Evolutionary conservation across 2,113 vertebrate genomes (phyloP).

Genomic region (Dicentrarchus labrax): DNA sequence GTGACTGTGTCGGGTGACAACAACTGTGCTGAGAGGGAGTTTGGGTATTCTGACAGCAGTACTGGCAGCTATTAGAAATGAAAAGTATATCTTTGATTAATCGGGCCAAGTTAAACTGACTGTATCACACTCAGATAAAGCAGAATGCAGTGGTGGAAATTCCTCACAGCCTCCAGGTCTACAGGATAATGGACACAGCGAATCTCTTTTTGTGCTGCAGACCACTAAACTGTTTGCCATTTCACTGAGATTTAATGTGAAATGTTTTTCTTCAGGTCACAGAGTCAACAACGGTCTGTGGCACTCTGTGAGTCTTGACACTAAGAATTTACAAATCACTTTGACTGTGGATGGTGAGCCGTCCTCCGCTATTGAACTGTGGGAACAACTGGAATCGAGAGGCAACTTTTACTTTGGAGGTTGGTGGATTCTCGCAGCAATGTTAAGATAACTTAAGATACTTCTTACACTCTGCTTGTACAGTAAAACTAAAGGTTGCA

Average conservation of each 20-base stretch:
- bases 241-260: background rate
- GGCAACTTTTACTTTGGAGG: conserved; percentile 93
- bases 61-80: conserved; percentile 20
- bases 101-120: background rate
- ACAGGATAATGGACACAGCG: background rate
- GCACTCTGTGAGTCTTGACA: conserved; percentile 91
- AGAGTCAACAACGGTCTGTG: conserved; percentile 93
- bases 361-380: conserved; percentile 85
- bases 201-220: background rate
- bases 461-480: background rate
- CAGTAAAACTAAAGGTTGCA: conserved; percentile 1
- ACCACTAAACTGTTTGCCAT: background rate
- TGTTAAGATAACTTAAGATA: background rate
- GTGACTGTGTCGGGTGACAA: background rate
- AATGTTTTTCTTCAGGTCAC: conserved; percentile 82
- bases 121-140: background rate
- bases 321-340: conserved; percentile 88
- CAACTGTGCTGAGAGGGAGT: background rate
- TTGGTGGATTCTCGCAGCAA: conserved; percentile 62
- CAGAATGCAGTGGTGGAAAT: background rate
- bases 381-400: conserved; percentile 87
- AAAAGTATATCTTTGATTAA: conserved; percentile 3
- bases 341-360: conserved; percentile 89
- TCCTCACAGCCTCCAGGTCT: background rate
- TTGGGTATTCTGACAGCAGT: background rate